Percentiles rank a stretch among this genome's conserved stretches.
Evolutionary conservation across 2,888 invertebrate species (phyloP).

Genomic region (Diarsia brunnea): DNA sequence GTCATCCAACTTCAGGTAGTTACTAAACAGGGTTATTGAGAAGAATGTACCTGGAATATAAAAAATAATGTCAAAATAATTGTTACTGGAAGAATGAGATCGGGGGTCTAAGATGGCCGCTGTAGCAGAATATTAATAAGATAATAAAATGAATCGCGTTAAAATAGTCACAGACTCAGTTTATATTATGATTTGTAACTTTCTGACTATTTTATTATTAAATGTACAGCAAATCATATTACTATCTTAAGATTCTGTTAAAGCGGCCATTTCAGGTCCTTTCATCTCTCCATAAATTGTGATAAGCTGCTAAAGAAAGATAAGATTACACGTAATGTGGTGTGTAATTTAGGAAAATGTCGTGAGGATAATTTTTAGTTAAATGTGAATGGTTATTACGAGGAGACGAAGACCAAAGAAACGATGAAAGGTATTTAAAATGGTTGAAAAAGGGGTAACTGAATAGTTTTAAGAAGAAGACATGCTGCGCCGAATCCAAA

Average conservation of each 20-base stretch:
- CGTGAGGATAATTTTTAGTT: not conserved
- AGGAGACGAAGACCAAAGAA: not conserved
- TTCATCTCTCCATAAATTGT: not conserved
- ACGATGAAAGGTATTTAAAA: not conserved
- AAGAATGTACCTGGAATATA: slow-evolving; percentile 93
- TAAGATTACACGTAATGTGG: not conserved
- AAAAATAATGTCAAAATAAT: not conserved
- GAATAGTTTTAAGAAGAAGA: not conserved
- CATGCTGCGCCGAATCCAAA: not conserved
- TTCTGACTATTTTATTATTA: no score
- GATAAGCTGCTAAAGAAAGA: not conserved
- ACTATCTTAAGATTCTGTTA: no score
- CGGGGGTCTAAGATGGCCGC: no score
- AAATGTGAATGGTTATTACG: not conserved
- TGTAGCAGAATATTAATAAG: no score
- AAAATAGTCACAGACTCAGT: no score
- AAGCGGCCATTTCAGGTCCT: no score
- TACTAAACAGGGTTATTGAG: slow-evolving; percentile 95
- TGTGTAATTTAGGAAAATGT: not conserved
- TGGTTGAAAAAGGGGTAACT: not conserved
- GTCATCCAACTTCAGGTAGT: slow-evolving; percentile 95
- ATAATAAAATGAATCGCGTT: no score
- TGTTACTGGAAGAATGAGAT: not conserved
- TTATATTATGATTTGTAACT: no score
- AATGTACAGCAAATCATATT: no score